Evolutionary conservation across 2,888 invertebrate species (phyloP), one percentile per base, ranked within the genome.

Genomic region (Lasioglossum lativentre): DNA sequence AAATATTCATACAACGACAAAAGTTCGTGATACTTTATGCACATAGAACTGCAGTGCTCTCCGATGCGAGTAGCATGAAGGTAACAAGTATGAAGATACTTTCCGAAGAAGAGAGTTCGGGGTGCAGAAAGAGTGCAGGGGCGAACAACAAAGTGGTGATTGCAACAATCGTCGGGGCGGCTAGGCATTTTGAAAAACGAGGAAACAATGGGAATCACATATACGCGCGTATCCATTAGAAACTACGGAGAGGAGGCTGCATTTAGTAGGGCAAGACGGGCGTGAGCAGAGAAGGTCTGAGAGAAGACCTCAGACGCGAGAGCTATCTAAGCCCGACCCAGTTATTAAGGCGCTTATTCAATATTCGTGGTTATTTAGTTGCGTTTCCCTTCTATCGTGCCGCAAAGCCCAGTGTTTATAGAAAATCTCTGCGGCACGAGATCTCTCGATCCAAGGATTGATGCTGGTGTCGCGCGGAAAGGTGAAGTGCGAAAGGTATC

Each of bases 311-410:
- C 63, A 6, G 30, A 16, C 30, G 63, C 6, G 30, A 30, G 63
- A 30, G 63, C 30, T 63, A 30, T 30, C 63, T 27, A 16, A 63
- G 63, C 30, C 19, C 63, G 63, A 63, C 63, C 63, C 19, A 63
- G 63, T 30, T 63, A 19, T 27, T 63, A 63, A 63, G 16, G 16
- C 6, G 30, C 63, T 63, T 19, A 63, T 63, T 63, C 63, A 30
- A 63, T 63, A 63, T 63, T 63, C 63, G 30, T 63, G 19, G 63
- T 63, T 63, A 63, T 63, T 63, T 63, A 63, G 63, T 63, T 30
- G 19, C 63, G 30, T 30, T 63, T 63, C 30, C 30, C 63, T 30
- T 30, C 63, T 63, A 30, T 30, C 19, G 8, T 19, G 63, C 30
- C 16, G 63, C 63, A 63, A 14, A 63, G 63, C 16, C 8, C 19